A percentile compares a stretch with the other conserved stretches of the same genome.
Conservation (phyloP, 2,797 vertebrate genomes). For the Sphenopsis melanotis region DNA sequence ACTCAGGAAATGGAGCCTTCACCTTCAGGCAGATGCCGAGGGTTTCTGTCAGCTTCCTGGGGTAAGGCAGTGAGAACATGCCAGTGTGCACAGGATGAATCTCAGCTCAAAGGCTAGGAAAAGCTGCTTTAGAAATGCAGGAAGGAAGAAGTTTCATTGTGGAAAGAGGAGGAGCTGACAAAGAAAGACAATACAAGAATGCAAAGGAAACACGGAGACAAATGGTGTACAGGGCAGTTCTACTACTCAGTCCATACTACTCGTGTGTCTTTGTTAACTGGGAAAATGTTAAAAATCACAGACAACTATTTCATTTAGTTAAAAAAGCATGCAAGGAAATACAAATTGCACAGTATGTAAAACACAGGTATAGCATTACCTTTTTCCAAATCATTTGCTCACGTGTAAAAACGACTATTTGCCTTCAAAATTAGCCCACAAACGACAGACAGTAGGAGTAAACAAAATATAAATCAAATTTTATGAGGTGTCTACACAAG, state of each 20-base stretch:
- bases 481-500: neutral
- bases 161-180: conserved; percentile 6
- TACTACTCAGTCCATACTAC: neutral
- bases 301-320: neutral
- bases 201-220: neutral
- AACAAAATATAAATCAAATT: neutral
- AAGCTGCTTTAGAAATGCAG: conserved; percentile 17
- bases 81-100: neutral
- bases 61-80: neutral
- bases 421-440: neutral
- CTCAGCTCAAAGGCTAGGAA: neutral
- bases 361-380: neutral
- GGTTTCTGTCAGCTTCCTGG: neutral
- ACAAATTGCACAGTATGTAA: neutral
- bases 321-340: neutral
- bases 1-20: neutral
- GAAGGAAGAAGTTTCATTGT: conserved; percentile 29
- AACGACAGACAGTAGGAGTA: neutral
- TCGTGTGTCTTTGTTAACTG: neutral
- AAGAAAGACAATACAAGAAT: neutral
- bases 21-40: neutral
- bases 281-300: neutral
- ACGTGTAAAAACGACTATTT: neutral
- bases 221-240: neutral
- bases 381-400: neutral